Base-by-base conservation (phyloP, 2,113 vertebrate genomes). In the Ceratotherium simum region DNA sequence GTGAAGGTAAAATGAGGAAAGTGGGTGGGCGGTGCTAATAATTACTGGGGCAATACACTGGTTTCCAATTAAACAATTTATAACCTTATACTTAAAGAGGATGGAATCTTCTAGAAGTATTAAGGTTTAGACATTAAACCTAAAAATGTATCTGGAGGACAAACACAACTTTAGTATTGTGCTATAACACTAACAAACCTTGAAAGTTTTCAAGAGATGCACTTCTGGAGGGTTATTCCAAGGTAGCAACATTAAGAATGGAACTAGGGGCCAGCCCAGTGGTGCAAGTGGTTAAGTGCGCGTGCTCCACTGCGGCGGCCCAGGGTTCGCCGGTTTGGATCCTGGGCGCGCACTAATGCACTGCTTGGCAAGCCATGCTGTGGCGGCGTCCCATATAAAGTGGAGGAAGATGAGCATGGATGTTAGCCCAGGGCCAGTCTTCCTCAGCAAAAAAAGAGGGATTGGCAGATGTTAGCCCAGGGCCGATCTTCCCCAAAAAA, bases 51-150 rank as follows among this genome's bases (percentile, higher is more conserved):
- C 42, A 11, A 76, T 21, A 78, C 4, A n/a, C 6, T 67, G 62
- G 10, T 83, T 92, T 89, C 51, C 60, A 67, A 75, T 62, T 27
- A 95, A 87, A 73, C 11, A 39, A 42, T 25, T 69, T n/a, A 2
- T 46, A 79, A 54, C 23, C 16, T 94, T 91, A 85, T 48, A 92
- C 58, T 93, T 70, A 90, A 91, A 89, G 51, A 90, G 5, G 60
- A 70, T 58, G 14, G 79, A 79, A 67, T 62, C 3, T 62, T 81
- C 89, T 33, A 76, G 4, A 58, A 73, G 39, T 87, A 60, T 33
- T 75, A 82, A 82, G 46, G 12, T 75, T 95, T 67, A 56, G 54
- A 65, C 11, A 80, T 64, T 89, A 84, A 95, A 80, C 33, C 23
- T 31, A 42, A 94, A 84, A 90, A 48, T 3, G 6, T 82, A 56